Evolutionary conservation across 2,113 vertebrate genomes (phyloP), one percentile per base, ranked within the genome.

Genomic region (Ptilonorhynchus violaceus): DNA sequence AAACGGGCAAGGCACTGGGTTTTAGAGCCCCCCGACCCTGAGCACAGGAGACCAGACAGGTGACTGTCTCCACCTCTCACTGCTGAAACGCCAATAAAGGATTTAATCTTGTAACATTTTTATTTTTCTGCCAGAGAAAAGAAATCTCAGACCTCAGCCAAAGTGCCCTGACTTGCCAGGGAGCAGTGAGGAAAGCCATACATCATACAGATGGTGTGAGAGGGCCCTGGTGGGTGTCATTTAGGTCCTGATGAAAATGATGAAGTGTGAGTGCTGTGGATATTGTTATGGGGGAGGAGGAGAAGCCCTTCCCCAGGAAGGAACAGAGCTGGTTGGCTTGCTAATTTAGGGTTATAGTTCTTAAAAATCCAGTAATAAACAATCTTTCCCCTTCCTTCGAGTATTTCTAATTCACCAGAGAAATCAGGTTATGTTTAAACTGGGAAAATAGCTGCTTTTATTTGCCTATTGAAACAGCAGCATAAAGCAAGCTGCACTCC

Each of bases 381-480:
- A 50, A 74, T 74, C 53, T 60, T 79, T 59, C 27, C 60, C 59
- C 23, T 88, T 27, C 31, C 46, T 66, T 64, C 7, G 4, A 87
- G 49, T 77, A 87, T 50, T 95, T 87, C 69, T 80, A 88, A 50
- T 69, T 92, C 86, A 69, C 64, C 35, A 82, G 49, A 91, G 88
- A 92, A 96, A 97, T n/a, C 80, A 68, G 85, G 93, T 93, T 95
- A 84, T 87, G 89, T 87, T 91, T 94, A 80, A 95, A 81, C 69
- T 39, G 73, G 49, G 83, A 94, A 92, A 93, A 85, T 15, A 87
- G 91, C 60, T 3, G 49, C 95, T 95, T 95, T 88, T 91, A 89
- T 97, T 95, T 93, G 93, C 69, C 85, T 80, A 77, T 56, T 96
- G 96, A 95, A 96, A 90, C 37, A 88, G 93, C 79, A 97, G 93